These are phyloP conservation scores for Atta texana DNA, from an alignment of 1,140 invertebrate genomes.

Conservation along the genomic window DNA sequence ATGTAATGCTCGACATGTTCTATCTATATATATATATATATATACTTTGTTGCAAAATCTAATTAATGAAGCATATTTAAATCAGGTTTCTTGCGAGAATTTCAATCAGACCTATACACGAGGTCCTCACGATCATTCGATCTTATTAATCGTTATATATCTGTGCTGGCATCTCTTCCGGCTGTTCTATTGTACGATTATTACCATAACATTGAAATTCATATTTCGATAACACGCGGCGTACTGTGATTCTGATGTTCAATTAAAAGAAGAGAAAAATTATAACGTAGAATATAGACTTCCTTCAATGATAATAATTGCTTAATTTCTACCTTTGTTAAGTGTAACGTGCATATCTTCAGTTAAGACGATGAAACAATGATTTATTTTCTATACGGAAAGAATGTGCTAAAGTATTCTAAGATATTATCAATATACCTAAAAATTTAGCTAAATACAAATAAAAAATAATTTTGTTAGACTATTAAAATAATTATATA, in stretches of 20 bases:
- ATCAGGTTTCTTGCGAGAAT: neutral
- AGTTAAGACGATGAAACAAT: neutral
- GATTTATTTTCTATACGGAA: neutral
- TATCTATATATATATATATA: neutral
- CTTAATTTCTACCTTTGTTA: neutral
- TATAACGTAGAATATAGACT: neutral
- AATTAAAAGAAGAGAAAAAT: slow-evolving; percentile 8
- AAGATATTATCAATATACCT: too few relatives aligned
- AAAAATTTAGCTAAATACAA: too few relatives aligned
- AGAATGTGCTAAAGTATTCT: too few relatives aligned
- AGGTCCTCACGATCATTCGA: neutral
- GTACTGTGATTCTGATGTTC: slow-evolving; percentile 3
- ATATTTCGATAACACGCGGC: slow-evolving; percentile 13
- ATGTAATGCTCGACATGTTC: slow-evolving; percentile 3
- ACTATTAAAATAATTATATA: too few relatives aligned
- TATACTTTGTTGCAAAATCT: slow-evolving; percentile 8
- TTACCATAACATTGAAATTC: neutral
- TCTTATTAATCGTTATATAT: neutral
- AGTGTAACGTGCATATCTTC: neutral
- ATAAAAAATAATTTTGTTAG: too few relatives aligned
- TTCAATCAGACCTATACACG: neutral
- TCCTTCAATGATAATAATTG: neutral
- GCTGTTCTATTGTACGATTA: neutral
- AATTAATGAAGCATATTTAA: slow-evolving; percentile 12
- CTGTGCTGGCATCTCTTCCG: neutral